Percentiles rank a stretch among this genome's conserved stretches.
Conservation (phyloP, 2,113 vertebrate genomes). For the Elephas maximus region DNA sequence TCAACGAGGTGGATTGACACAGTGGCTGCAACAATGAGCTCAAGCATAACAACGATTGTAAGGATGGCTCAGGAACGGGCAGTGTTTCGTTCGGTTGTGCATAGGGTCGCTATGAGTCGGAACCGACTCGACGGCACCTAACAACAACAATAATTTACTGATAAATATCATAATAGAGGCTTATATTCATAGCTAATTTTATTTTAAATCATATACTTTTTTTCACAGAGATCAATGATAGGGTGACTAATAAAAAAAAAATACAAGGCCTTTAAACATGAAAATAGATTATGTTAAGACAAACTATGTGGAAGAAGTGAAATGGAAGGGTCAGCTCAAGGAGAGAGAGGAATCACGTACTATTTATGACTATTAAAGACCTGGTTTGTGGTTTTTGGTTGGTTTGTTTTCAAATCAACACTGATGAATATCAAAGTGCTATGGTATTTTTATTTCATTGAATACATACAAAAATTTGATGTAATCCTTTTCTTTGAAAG, state of each 20-base stretch:
- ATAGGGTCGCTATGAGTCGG: too few species aligned
- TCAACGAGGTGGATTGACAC: too few species aligned
- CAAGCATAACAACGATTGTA: too few species aligned
- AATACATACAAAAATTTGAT: neutral
- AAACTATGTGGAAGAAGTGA: neutral
- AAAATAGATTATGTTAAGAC: constrained; percentile 30
- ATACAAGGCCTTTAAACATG: constrained; percentile 12
- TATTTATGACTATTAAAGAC: neutral
- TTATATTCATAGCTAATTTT: neutral
- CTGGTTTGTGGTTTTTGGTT: neutral
- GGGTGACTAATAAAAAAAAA: neutral
- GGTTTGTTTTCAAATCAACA: neutral
- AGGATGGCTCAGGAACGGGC: too few species aligned
- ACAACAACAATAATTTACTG: neutral
- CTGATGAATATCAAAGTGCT: constrained; percentile 9
- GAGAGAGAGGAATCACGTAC: neutral
- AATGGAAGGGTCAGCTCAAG: constrained; percentile 33
- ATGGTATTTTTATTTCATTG: constrained; percentile 21
- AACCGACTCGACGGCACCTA: too few species aligned
- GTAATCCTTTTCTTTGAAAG: constrained; percentile 16
- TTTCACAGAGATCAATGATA: neutral
- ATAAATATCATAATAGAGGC: constrained; percentile 1
- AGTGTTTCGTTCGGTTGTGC: too few species aligned
- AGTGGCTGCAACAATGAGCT: too few species aligned
- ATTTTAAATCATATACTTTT: neutral